Conservation (phyloP, 2,888 invertebrate species). For the Spatulosminthurus flaviceps region DNA sequence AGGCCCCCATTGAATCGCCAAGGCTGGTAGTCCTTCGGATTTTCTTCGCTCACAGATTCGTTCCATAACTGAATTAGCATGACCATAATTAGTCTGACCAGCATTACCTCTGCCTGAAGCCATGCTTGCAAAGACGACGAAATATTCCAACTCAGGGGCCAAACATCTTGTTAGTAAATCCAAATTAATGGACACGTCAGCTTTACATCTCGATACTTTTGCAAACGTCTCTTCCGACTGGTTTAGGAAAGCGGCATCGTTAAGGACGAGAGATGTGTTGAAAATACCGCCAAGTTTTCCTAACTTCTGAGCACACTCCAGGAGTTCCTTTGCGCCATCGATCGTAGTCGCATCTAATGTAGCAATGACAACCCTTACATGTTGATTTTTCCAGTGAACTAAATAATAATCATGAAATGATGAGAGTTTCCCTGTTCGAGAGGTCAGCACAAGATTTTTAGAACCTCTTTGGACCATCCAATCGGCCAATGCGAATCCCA, state of each 20-base stretch:
- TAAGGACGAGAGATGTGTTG: constrained; percentile 71
- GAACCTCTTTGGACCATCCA: not conserved
- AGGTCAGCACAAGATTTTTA: not conserved
- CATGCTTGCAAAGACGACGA: constrained; percentile 72
- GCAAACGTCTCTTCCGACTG: constrained; percentile 67
- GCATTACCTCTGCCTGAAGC: constrained; percentile 71
- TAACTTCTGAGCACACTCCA: not conserved
- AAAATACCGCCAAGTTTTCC: constrained; percentile 64
- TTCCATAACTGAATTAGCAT: constrained; percentile 72
- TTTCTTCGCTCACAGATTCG: constrained; percentile 69
- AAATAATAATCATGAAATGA: not conserved
- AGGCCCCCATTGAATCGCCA: constrained; percentile 68
- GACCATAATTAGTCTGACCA: constrained; percentile 72
- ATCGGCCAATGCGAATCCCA: not conserved
- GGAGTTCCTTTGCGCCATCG: too few relatives aligned
- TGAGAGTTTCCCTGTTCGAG: not conserved
- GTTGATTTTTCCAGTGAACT: not conserved
- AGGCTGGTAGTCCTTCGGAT: constrained; percentile 67
- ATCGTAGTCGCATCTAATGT: too few relatives aligned
- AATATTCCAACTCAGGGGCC: constrained; percentile 66
- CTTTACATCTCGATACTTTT: constrained; percentile 68
- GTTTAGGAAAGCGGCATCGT: constrained; percentile 68
- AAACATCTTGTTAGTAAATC: constrained; percentile 67
- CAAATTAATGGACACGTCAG: constrained; percentile 68
- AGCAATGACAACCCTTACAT: not conserved